Conservation (phyloP, 2,888 invertebrate genomes). For the Sthenelais limicola region DNA sequence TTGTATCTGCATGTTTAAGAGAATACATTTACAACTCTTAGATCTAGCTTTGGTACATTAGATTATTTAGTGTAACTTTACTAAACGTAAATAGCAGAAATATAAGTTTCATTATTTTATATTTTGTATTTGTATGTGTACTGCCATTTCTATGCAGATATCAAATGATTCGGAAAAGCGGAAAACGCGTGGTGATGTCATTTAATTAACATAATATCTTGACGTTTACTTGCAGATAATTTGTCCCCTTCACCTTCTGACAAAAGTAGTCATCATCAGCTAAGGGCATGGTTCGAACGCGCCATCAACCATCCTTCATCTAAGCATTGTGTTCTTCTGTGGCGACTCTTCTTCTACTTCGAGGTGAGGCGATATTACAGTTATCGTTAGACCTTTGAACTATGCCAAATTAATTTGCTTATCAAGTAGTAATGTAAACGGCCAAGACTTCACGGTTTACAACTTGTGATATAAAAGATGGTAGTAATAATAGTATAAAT, state of each 20-base stretch:
- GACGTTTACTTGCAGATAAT: neutral
- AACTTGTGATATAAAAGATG: too few relatives aligned
- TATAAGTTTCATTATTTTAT: neutral
- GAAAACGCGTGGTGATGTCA: neutral
- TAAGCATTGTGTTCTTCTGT: slow-evolving; percentile 69
- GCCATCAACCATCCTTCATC: slow-evolving; percentile 54
- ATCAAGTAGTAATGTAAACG: too few relatives aligned
- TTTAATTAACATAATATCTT: neutral
- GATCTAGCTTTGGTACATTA: neutral
- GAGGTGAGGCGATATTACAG: too few relatives aligned
- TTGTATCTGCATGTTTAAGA: too few relatives aligned
- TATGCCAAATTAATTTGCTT: too few relatives aligned
- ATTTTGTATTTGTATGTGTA: neutral
- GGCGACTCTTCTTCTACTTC: slow-evolving; percentile 71
- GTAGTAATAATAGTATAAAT: too few relatives aligned
- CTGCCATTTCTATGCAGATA: neutral
- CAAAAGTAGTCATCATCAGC: slow-evolving; percentile 56
- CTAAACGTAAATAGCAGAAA: neutral
- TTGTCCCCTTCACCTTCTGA: neutral
- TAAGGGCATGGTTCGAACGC: slow-evolving; percentile 67
- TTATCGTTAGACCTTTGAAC: too few relatives aligned
- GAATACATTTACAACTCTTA: too few relatives aligned
- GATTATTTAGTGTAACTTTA: neutral
- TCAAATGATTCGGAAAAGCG: neutral
- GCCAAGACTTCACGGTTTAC: too few relatives aligned